Evolutionary conservation across 2,113 vertebrate genomes (phyloP).

Genomic region (Rhipidura dahli): DNA sequence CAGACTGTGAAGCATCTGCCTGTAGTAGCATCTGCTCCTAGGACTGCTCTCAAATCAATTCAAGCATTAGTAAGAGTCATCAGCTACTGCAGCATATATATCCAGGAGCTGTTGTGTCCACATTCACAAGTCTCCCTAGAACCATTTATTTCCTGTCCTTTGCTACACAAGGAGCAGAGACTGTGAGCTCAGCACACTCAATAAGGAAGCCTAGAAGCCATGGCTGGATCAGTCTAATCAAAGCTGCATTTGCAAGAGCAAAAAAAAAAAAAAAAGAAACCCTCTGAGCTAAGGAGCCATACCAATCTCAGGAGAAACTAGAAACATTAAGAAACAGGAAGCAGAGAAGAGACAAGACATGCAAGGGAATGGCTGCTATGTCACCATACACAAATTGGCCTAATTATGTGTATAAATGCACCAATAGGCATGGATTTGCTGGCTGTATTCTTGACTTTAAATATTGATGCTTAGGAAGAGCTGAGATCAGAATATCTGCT

Average conservation of each 20-base stretch:
- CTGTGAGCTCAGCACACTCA: background rate
- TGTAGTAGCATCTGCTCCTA: conserved; percentile 1
- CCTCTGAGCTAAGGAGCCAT: background rate
- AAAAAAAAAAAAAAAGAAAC: background rate
- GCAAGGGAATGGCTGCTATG: conserved; percentile 32
- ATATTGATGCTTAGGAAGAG: conserved; percentile 58
- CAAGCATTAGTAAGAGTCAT: conserved; percentile 9
- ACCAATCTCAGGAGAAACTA: background rate
- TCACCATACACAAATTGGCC: conserved; percentile 56
- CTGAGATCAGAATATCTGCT: conserved; percentile 48
- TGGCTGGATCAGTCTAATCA: background rate
- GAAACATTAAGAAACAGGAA: conserved; percentile 3
- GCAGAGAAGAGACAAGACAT: background rate
- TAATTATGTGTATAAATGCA: conserved; percentile 58
- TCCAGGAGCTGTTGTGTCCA: background rate
- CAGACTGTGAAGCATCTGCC: conserved; percentile 25
- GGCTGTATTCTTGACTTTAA: conserved; percentile 18
- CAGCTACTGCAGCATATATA: background rate
- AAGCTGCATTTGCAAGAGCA: background rate
- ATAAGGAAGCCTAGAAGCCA: background rate
- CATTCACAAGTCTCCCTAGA: background rate
- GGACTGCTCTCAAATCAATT: conserved; percentile 26
- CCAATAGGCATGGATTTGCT: conserved; percentile 23
- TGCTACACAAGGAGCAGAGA: background rate
- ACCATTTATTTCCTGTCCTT: background rate